These are phyloP conservation scores for Solenopsis fugax DNA, from an alignment of 1,140 invertebrate genomes.

Conservation along the genomic window DNA sequence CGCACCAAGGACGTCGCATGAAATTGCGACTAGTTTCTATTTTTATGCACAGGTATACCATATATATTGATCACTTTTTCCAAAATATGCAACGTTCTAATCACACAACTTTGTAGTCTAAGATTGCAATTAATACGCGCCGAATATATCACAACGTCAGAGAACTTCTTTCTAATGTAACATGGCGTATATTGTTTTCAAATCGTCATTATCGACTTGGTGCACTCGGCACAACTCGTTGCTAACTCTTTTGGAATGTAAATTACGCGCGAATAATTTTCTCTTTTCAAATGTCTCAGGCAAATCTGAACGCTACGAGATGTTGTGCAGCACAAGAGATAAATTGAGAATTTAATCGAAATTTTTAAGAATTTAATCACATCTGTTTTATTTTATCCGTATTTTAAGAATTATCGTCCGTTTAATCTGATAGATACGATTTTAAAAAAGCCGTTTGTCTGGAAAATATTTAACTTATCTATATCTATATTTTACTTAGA, in stretches of 20 bases:
- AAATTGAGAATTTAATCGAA: neutral
- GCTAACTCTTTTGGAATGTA: constrained; percentile 5
- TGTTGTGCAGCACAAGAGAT: neutral
- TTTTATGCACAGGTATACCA: no score
- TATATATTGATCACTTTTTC: neutral
- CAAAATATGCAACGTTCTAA: neutral
- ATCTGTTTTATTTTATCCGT: neutral
- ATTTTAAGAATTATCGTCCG: neutral
- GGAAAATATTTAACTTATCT: constrained; percentile 1
- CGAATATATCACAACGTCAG: neutral
- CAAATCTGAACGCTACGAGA: neutral
- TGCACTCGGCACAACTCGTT: neutral
- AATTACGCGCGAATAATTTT: constrained; percentile 19
- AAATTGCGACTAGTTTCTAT: neutral
- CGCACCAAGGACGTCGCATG: neutral
- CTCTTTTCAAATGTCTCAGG: neutral
- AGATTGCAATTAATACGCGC: neutral
- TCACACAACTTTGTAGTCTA: neutral
- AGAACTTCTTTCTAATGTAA: constrained; percentile 3
- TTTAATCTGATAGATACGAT: constrained; percentile 1
- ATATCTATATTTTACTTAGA: neutral
- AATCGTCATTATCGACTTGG: neutral
- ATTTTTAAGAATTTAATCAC: constrained; percentile 1
- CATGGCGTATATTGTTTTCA: neutral
- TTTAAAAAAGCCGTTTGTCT: neutral